Evolutionary conservation across 2,113 vertebrate species (phyloP).

Genomic region (Peromyscus leucopus): DNA sequence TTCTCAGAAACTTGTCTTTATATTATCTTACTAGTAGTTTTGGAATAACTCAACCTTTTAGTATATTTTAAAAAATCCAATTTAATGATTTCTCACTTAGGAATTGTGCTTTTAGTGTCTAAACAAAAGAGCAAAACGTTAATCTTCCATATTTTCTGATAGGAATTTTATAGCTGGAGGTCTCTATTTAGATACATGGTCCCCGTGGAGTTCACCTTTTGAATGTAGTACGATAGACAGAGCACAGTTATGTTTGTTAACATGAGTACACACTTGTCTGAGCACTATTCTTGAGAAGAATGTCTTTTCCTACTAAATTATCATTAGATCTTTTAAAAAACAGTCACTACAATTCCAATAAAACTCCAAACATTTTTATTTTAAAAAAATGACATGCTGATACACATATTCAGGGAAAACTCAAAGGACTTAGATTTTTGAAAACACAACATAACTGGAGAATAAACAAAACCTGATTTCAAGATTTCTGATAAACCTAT

Average conservation of each 20-base stretch:
- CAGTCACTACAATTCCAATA: neutral
- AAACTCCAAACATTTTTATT: neutral
- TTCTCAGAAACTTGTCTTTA: neutral
- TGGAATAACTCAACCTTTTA: neutral
- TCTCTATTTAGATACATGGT: neutral
- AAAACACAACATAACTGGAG: neutral
- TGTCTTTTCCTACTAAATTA: neutral
- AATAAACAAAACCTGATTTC: neutral
- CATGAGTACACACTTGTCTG: neutral
- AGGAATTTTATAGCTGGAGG: neutral
- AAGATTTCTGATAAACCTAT: neutral
- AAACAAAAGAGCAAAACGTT: neutral
- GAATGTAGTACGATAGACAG: neutral
- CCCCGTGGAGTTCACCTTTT: neutral
- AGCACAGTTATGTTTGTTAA: neutral
- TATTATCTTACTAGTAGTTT: neutral
- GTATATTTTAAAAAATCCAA: neutral
- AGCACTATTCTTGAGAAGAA: neutral
- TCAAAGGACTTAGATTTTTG: neutral
- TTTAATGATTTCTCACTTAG: constrained; percentile 7
- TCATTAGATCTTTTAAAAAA: neutral
- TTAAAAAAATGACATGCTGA: neutral
- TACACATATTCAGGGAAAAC: neutral
- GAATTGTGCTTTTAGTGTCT: neutral
- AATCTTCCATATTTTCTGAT: neutral